Evolutionary conservation across 2,888 invertebrate genomes (phyloP), one percentile per base, ranked within the genome.

Genomic region (Geophilus truncorum): DNA sequence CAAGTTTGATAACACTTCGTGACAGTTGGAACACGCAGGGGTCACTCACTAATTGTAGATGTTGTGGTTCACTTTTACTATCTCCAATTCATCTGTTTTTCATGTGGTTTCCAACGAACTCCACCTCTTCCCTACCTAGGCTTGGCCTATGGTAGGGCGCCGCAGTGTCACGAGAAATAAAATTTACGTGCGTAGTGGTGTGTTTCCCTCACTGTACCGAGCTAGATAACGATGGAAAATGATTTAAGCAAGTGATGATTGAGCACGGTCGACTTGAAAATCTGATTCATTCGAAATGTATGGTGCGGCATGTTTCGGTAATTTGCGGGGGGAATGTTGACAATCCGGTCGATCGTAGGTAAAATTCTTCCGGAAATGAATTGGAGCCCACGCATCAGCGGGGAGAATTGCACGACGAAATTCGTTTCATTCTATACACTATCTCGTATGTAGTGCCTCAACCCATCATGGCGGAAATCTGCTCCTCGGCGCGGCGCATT

Each of bases 101-200:
- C 76, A 32, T 75, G 76, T n/a, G 76, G 76, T 18, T 75, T 21
- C n/a, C 7, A 18, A 5, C n/a, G 40, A 21, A n/a, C 51, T 18
- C 51, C 51, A n/a, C 51, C 51, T 51, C 51, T 51, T 51, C 77
- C 77, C 77, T 77, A 77, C 77, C 34, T 77, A 77, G 77, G 77
- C 77, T 34, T 6, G 23, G 77, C 77, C 77, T 77, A 77, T 36
- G 36, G 34, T 77, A 36, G 77, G 77, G 77, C 36, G 32, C 36
- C 77, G 30, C 36, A 34, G 30, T 30, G 75, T 75, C 75, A 75
- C 75, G 18, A 32, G 28, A 15, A 75, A 51, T 51, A 18, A 18
- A 18, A 21, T 5, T 40, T 51, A n/a, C 51, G 51, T 18, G 51
- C 18, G 18, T 45, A 45, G n/a, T 1, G 9, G 45, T n/a, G n/a